Evolutionary conservation across 2,113 vertebrate species (phyloP), one percentile per base, ranked within the genome.

Genomic region (Corapipo altera): DNA sequence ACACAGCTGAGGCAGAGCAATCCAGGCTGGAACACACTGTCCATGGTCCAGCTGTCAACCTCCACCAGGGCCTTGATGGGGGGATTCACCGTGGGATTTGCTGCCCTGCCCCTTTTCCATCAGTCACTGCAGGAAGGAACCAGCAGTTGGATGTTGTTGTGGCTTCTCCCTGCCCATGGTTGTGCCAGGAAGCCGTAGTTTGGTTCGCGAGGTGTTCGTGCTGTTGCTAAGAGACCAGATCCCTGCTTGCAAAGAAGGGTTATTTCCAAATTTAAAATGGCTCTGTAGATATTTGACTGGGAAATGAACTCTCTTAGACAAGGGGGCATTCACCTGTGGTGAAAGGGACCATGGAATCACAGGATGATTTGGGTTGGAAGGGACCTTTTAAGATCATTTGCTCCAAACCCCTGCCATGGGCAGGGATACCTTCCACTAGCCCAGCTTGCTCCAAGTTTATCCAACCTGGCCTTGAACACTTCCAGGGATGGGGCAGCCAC

Each of bases 181-280:
- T 15, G 54, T 27, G 26, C 20, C 32, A 26, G n/a, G 44, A 13
- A 28, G 55, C 39, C 28, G 22, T 6, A 6, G 26, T 57, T 86
- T 77, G 82, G 43, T 54, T 86, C 83, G 28, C 76, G 75, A 93
- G 90, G 71, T n/a, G 82, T 30, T 80, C 28, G 1, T 94, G 91
- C 89, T 76, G 96, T 97, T 85, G 37, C 96, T 83, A 67, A 95
- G 95, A 96, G 73, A 96, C 95, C 15, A 43, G 66, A 78, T 81
- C 75, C 83, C 82, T 66, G 71, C 94, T 83, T 49, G 13, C 48
- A 49, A 37, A 72, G 86, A 76, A 93, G 77, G 91, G 65, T 89
- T 70, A 33, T 89, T 57, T 83, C 23, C 92, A 77, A 55, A 24
- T 71, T 57, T 70, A 39, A 86, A 71, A 93, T 88, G 35, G 66